Evolutionary conservation across 35 echinoderm and acorn worm genomes (phyloP).

Genomic region (Amphiura filiformis): DNA sequence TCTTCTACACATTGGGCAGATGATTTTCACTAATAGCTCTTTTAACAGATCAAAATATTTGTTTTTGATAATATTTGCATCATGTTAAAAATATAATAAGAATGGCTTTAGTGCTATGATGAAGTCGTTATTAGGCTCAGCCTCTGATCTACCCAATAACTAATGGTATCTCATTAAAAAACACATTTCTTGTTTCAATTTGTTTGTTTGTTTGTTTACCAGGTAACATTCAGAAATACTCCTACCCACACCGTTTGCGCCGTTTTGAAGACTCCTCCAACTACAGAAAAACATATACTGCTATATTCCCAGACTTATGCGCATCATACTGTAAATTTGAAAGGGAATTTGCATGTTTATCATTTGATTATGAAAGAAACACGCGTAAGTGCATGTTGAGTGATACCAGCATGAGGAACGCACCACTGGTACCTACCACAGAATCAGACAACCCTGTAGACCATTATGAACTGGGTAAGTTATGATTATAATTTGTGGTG

Average conservation of each 20-base stretch:
- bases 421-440: constrained; percentile 11
- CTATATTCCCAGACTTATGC: constrained; percentile 56
- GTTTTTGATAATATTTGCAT: too few species aligned
- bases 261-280: neutral
- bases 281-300: constrained; percentile 17
- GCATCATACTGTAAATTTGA: constrained; percentile 45
- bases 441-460: constrained; percentile 39
- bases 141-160: too few species aligned
- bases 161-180: too few species aligned
- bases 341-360: constrained; percentile 46
- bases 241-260: constrained; percentile 16
- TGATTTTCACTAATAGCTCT: too few species aligned
- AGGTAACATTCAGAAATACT: constrained; percentile 17
- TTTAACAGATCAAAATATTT: too few species aligned
- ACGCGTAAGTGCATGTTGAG: constrained; percentile 51
- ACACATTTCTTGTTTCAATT: too few species aligned
- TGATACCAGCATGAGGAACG: constrained; percentile 14
- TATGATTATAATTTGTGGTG: too few species aligned
- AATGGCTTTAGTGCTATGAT: too few species aligned
- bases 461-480: constrained; percentile 72
- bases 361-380: constrained; percentile 68
- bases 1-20: too few species aligned
- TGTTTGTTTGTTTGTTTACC: neutral
- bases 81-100: too few species aligned
- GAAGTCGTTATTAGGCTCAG: too few species aligned